These are phyloP conservation scores for Drosophila subpulchrella DNA, from an alignment of 1,140 invertebrate species.

Conservation along the genomic window DNA sequence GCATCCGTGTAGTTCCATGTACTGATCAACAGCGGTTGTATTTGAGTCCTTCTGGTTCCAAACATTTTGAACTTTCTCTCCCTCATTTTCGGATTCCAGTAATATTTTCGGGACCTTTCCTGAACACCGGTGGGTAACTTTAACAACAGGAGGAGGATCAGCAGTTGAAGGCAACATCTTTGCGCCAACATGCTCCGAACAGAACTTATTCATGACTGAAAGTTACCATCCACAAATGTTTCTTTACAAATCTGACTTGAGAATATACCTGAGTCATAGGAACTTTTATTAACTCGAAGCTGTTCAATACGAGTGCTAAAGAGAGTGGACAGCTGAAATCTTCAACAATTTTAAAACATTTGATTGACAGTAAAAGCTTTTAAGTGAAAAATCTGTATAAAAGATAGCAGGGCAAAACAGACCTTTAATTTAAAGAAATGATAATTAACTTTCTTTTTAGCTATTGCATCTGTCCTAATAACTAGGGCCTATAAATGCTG, in stretches of 20 bases:
- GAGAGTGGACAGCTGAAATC: neutral
- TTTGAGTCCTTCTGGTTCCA: neutral
- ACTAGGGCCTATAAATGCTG: neutral
- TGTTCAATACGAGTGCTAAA: neutral
- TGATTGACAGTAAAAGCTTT: neutral
- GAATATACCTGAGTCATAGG: neutral
- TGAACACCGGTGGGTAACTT: neutral
- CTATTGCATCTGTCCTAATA: no score
- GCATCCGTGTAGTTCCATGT: slow-evolving; percentile 43
- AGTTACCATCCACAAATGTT: neutral
- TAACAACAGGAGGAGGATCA: slow-evolving; percentile 13
- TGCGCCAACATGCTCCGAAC: slow-evolving; percentile 7
- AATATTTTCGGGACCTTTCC: neutral
- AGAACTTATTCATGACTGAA: slow-evolving; percentile 21
- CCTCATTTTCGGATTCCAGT: neutral
- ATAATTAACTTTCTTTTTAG: no score
- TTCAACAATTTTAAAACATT: neutral
- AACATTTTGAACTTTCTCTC: neutral
- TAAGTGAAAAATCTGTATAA: neutral
- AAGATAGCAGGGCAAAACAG: neutral
- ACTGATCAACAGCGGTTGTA: slow-evolving; percentile 19
- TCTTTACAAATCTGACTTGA: neutral
- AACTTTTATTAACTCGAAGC: neutral
- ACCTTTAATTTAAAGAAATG: neutral
- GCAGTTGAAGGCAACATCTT: neutral